Evolutionary conservation across 2,797 vertebrate genomes (phyloP).

Genomic region (Paguma larvata): DNA sequence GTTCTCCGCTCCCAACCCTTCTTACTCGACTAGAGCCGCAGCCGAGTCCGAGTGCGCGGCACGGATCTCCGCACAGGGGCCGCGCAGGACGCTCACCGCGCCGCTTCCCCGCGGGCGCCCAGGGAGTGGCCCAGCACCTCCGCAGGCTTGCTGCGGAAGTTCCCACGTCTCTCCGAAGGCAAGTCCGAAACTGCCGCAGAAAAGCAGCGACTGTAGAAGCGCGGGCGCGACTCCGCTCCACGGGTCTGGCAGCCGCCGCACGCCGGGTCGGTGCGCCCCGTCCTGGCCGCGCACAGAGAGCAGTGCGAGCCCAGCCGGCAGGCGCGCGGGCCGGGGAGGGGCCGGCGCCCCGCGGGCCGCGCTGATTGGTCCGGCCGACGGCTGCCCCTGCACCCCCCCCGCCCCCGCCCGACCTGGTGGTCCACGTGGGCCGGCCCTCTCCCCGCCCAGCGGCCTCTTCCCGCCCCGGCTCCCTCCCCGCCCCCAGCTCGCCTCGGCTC

Average conservation of each 20-base stretch:
- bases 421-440: conserved; percentile 58
- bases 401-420: not conserved
- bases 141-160: not conserved
- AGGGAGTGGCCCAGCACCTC: not conserved
- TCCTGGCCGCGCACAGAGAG: not conserved
- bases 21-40: conserved; percentile 22
- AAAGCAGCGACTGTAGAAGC: not conserved
- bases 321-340: not conserved
- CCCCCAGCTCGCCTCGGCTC: not conserved
- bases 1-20: not conserved
- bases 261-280: not conserved
- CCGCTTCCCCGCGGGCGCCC: too few species aligned
- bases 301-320: rapidly evolving
- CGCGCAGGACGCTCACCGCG: not conserved
- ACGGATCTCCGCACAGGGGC: not conserved
- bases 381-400: not conserved
- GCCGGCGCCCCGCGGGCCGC: not conserved
- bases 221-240: rapidly evolving
- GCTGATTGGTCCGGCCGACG: conserved; percentile 64
- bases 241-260: not conserved
- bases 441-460: not conserved
- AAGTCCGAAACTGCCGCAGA: not conserved
- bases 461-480: rapidly evolving
- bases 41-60: not conserved
- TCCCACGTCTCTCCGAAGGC: not conserved